Evolutionary conservation across 2,888 invertebrate genomes (phyloP).

Genomic region (Phalera bucephala): DNA sequence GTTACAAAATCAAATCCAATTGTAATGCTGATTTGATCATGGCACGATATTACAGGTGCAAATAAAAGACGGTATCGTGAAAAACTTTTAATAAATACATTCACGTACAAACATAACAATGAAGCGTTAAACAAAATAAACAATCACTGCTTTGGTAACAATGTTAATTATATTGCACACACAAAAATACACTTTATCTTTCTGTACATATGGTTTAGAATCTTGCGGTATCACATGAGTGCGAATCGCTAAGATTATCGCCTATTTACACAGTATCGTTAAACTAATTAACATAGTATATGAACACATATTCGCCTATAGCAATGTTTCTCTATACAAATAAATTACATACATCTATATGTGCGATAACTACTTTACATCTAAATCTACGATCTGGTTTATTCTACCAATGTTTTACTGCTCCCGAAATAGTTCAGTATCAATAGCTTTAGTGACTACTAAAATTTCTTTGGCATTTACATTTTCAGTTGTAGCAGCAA

Average conservation of each 20-base stretch:
- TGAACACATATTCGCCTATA: slow-evolving; percentile 28
- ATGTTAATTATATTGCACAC: slow-evolving; percentile 16
- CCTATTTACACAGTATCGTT: slow-evolving; percentile 59
- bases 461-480: slow-evolving; percentile 6
- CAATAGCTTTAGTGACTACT: slow-evolving; percentile 13
- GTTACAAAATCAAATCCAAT: slow-evolving; percentile 22
- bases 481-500: too few species aligned
- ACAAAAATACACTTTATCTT: slow-evolving; percentile 11
- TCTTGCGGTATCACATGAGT: slow-evolving; percentile 16
- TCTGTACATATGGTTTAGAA: slow-evolving; percentile 16
- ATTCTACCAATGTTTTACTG: slow-evolving; percentile 19
- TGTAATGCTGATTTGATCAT: slow-evolving; percentile 5
- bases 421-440: slow-evolving; percentile 20
- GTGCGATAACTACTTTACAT: slow-evolving; percentile 23
- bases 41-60: background rate
- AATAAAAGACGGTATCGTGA: slow-evolving; percentile 39
- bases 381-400: slow-evolving; percentile 24
- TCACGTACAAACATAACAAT: slow-evolving; percentile 70
- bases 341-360: slow-evolving; percentile 34
- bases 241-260: slow-evolving; percentile 41
- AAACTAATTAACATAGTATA: slow-evolving; percentile 46
- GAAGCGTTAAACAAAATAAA: slow-evolving; percentile 41
- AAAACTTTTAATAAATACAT: slow-evolving; percentile 72
- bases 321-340: slow-evolving; percentile 31
- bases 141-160: slow-evolving; percentile 34